Evolutionary conservation across 2,797 vertebrate genomes (phyloP).

Genomic region (Hipposideros larvatus): DNA sequence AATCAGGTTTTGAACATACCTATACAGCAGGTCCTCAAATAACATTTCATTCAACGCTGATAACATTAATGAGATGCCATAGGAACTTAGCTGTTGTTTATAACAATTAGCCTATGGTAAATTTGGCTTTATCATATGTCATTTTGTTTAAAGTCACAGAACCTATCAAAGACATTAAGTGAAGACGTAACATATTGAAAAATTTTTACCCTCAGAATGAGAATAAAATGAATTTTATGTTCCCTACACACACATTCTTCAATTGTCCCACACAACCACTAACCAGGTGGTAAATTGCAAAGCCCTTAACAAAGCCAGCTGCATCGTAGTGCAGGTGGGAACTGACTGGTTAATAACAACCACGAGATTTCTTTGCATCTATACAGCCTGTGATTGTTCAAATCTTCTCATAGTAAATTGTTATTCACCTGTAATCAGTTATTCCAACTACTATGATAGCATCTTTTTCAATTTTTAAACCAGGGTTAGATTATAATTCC

Average conservation of each 20-base stretch:
- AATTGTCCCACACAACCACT: background rate
- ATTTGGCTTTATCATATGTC: background rate
- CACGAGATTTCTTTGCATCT: background rate
- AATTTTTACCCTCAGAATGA: background rate
- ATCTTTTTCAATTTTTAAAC: slow-evolving; percentile 29
- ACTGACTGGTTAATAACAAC: background rate
- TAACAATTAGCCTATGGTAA: background rate
- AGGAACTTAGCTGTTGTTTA: background rate
- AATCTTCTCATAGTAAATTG: slow-evolving; percentile 9
- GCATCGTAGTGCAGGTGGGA: background rate
- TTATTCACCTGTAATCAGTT: background rate
- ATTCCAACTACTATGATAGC: background rate
- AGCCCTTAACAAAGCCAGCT: background rate
- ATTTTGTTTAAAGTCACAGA: background rate
- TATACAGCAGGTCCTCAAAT: background rate
- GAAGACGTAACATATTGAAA: background rate
- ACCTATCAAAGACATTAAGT: background rate
- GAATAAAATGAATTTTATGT: background rate
- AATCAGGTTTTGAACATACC: background rate
- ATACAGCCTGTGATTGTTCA: background rate
- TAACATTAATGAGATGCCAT: background rate
- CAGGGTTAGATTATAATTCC: background rate
- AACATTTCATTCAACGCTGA: background rate
- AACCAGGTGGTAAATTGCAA: background rate
- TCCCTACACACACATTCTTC: background rate